phyloP scores from a whole-genome alignment of 2,888 invertebrate genomes.

The Choristoneura rosaceana region DNA sequence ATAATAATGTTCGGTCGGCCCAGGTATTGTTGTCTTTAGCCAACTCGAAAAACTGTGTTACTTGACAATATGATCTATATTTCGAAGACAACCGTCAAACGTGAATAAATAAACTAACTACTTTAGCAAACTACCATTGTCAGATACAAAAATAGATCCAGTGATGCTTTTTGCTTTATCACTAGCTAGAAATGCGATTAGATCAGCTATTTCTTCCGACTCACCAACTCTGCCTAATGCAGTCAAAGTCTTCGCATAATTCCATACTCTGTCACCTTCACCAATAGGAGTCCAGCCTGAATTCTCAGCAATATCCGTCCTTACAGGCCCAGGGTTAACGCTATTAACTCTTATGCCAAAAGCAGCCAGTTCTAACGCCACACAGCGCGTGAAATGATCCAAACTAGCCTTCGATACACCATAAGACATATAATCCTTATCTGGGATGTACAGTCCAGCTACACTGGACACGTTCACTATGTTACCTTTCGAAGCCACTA shows the following conservation, averaged over 20 bases:
- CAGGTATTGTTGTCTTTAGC: too few relatives aligned
- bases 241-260: slow-evolving; percentile 39
- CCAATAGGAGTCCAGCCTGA: slow-evolving; percentile 16
- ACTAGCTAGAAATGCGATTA: slow-evolving; percentile 54
- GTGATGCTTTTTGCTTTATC: slow-evolving; percentile 56
- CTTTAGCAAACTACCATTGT: slow-evolving; percentile 45
- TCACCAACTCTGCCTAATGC: slow-evolving; percentile 51
- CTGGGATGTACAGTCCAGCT: slow-evolving; percentile 25
- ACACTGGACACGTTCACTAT: slow-evolving; percentile 25
- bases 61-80: too few relatives aligned
- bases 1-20: too few relatives aligned
- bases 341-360: slow-evolving; percentile 88
- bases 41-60: too few relatives aligned
- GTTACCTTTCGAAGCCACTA: slow-evolving; percentile 38
- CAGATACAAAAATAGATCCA: slow-evolving; percentile 50
- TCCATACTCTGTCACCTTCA: slow-evolving; percentile 14
- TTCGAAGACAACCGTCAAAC: background rate
- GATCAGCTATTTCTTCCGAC: slow-evolving; percentile 53
- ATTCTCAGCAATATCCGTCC: slow-evolving; percentile 49
- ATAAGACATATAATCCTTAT: slow-evolving; percentile 66
- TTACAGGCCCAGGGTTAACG: slow-evolving; percentile 90
- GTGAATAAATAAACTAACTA: background rate
- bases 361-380: slow-evolving; percentile 87
- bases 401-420: slow-evolving; percentile 90
- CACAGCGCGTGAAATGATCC: slow-evolving; percentile 90